These are phyloP conservation scores for Harpegnathos saltator DNA, from an alignment of 1,140 invertebrate genomes.

Conservation along the genomic window DNA sequence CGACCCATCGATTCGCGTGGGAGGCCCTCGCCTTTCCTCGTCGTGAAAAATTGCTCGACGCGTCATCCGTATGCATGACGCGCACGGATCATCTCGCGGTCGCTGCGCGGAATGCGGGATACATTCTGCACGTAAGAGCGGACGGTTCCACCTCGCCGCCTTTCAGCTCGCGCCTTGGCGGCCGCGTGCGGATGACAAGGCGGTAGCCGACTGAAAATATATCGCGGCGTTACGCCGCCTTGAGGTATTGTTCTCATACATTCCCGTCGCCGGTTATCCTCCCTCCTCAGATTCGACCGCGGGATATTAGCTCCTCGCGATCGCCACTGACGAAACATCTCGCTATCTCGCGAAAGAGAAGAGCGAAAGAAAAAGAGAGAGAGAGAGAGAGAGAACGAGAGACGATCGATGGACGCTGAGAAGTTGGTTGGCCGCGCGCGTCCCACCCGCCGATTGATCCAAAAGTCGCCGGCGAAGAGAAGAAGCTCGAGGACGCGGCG, in stretches of 20 bases:
- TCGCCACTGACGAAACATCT: background rate
- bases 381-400: too few relatives aligned
- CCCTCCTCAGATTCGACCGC: background rate
- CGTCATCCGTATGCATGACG: slow-evolving; percentile 16
- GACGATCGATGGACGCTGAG: too few relatives aligned
- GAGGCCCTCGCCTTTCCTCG: background rate
- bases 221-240: background rate
- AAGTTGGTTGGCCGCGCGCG: too few relatives aligned
- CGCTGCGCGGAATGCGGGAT: slow-evolving; percentile 65
- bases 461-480: too few relatives aligned
- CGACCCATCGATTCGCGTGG: background rate
- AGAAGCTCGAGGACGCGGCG: too few relatives aligned
- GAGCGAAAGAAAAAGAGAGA: too few relatives aligned
- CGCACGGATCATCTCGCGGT: slow-evolving; percentile 33
- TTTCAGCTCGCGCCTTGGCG: slow-evolving; percentile 10
- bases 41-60: slow-evolving; percentile 32
- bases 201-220: background rate
- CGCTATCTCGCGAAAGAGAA: background rate
- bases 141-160: background rate
- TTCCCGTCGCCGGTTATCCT: background rate
- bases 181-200: background rate
- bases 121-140: slow-evolving; percentile 58
- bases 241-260: background rate
- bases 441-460: background rate
- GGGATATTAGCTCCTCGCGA: background rate